phyloP scores from a whole-genome alignment of 1,140 invertebrate genomes.

The Eurytemora carolleeae region DNA sequence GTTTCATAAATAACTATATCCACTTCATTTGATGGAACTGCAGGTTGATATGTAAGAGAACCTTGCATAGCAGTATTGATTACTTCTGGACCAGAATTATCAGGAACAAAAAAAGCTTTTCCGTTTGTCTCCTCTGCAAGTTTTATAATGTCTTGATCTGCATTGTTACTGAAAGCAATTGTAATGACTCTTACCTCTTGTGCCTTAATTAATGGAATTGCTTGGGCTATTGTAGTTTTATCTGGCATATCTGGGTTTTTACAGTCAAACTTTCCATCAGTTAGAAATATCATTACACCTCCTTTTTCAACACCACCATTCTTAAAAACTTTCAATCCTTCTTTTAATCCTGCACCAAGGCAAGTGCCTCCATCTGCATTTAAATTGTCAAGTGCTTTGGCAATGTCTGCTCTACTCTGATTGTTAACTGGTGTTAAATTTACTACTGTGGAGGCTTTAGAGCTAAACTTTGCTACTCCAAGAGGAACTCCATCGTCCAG shows the following conservation, averaged over 20 bases:
- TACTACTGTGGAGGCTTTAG: no score
- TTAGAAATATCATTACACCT: conserved; percentile 1
- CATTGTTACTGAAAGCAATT: neutral
- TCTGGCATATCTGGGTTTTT: no score
- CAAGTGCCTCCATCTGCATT: conserved; percentile 8
- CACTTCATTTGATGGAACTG: no score
- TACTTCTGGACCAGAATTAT: neutral
- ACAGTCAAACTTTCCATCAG: neutral
- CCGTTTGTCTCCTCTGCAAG: conserved; percentile 4
- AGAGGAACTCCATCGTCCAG: conserved; percentile 12
- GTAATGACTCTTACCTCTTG: neutral
- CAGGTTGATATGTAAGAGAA: no score
- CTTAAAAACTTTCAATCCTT: conserved; percentile 4
- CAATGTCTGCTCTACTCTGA: neutral
- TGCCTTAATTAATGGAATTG: neutral
- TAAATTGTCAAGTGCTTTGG: neutral
- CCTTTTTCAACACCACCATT: neutral
- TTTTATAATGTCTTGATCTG: neutral
- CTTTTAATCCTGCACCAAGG: conserved; percentile 9
- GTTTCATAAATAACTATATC: no score
- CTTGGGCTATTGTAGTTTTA: neutral
- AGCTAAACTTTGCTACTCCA: conserved; percentile 7
- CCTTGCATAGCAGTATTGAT: no score
- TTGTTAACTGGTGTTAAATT: neutral
- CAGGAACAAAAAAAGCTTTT: conserved; percentile 6